Evolutionary conservation across 23 tunicate species (phyloP).

Genomic region (Oikopleura dioica): DNA sequence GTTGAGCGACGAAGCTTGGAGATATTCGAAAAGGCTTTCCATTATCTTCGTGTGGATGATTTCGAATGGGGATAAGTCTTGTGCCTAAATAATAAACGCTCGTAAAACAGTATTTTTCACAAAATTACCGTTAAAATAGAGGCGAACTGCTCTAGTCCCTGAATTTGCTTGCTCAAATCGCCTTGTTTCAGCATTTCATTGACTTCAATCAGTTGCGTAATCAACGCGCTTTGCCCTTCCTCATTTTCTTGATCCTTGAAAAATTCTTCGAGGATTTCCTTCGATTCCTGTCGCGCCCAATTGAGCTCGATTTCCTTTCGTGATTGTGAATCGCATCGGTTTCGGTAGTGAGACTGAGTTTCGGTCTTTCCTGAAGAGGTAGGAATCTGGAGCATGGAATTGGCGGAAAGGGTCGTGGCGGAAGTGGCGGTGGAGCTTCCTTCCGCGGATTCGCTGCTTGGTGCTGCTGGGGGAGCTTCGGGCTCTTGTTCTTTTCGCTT

Average conservation of each 20-base stretch:
- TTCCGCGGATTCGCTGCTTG: too few relatives aligned
- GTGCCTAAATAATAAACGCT: neutral
- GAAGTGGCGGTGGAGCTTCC: too few relatives aligned
- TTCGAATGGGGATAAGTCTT: conserved; percentile 4
- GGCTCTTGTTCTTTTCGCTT: too few relatives aligned
- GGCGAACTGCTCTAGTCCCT: neutral
- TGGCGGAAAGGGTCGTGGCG: too few relatives aligned
- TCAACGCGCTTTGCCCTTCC: neutral
- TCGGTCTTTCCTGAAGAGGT: too few relatives aligned
- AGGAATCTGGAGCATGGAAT: too few relatives aligned
- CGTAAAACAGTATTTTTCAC: neutral
- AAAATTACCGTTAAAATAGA: neutral
- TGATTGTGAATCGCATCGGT: neutral
- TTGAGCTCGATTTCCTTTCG: neutral
- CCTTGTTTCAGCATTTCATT: neutral
- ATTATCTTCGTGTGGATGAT: neutral
- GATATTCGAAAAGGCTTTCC: neutral
- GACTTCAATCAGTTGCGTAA: neutral
- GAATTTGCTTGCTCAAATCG: neutral
- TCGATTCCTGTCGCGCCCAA: conserved; percentile 5
- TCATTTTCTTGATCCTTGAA: neutral
- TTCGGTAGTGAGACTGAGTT: neutral
- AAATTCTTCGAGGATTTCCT: conserved; percentile 6
- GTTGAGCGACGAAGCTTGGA: neutral
- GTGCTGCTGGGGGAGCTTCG: too few relatives aligned